phyloP scores from a whole-genome alignment of 2,888 invertebrate species.

The Drosophila austrosaltans region DNA sequence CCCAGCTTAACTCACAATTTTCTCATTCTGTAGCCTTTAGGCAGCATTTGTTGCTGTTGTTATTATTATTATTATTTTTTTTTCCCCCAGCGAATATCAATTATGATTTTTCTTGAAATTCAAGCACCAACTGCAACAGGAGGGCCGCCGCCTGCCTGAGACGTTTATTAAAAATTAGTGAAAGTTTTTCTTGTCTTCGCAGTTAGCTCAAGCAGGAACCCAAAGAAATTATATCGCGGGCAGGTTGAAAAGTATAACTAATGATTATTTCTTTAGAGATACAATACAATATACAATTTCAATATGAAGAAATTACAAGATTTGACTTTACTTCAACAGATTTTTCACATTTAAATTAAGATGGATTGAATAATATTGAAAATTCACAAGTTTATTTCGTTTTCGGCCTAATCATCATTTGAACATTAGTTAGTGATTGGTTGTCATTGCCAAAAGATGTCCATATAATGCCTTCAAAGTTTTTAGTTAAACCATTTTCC shows the following conservation, averaged over 20 bases:
- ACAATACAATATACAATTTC: too few relatives aligned
- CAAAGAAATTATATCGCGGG: not conserved
- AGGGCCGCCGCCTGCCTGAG: conserved; percentile 31
- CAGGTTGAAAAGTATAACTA: not conserved
- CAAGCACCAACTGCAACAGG: conserved; percentile 28
- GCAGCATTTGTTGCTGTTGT: conserved; percentile 28
- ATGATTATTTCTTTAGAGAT: not conserved
- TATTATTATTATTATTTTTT: conserved; percentile 37
- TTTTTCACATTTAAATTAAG: too few relatives aligned
- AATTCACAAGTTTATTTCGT: not conserved
- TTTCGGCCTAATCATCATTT: not conserved
- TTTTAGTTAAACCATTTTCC: not conserved
- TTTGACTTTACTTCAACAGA: too few relatives aligned
- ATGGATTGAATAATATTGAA: too few relatives aligned
- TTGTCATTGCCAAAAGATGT: not conserved
- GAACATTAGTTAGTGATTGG: not conserved
- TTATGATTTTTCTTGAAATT: conserved; percentile 54
- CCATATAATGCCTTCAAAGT: not conserved
- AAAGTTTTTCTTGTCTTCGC: not conserved
- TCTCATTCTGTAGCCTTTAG: conserved; percentile 29
- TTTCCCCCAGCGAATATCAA: conserved; percentile 51
- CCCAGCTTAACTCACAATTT: not conserved
- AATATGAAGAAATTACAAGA: too few relatives aligned
- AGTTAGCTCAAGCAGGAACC: not conserved
- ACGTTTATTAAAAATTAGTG: conserved; percentile 43